Conservation (phyloP, 2,797 vertebrate species). For the Silurus aristotelis region DNA sequence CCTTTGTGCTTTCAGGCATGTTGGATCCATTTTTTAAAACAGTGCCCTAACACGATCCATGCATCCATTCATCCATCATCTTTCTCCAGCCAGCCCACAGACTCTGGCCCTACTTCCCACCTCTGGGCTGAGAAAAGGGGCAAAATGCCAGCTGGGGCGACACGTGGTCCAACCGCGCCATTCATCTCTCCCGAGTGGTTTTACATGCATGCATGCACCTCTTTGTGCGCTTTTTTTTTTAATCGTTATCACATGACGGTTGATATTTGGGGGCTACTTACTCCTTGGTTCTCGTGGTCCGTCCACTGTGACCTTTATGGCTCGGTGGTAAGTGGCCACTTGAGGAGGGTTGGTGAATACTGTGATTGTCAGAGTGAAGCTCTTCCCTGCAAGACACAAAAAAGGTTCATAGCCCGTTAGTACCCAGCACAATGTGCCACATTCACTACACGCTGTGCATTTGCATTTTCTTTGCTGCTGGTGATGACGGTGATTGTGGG, state of each 20-base stretch:
- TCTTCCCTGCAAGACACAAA: conserved; percentile 80
- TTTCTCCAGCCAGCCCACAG: conserved; percentile 21
- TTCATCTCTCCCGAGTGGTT: conserved; percentile 37
- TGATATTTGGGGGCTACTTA: conserved; percentile 55
- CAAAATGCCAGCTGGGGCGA: conserved; percentile 35
- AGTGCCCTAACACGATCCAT: conserved; percentile 58
- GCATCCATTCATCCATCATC: conserved; percentile 56
- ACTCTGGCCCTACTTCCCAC: conserved; percentile 45
- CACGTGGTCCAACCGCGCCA: conserved; percentile 39
- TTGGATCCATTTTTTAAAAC: conserved; percentile 58
- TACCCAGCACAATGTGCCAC: conserved; percentile 56
- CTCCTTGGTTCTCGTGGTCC: conserved; percentile 68
- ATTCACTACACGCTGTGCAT: conserved; percentile 57
- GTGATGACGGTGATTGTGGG: conserved; percentile 56
- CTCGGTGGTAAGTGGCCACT: conserved; percentile 89
- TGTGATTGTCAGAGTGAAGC: conserved; percentile 89
- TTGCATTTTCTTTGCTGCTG: conserved; percentile 58
- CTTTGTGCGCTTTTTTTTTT: conserved; percentile 45
- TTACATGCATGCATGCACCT: conserved; percentile 38
- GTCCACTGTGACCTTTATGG: conserved; percentile 89
- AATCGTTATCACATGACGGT: conserved; percentile 55
- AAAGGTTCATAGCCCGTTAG: conserved; percentile 62
- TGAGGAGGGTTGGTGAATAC: conserved; percentile 89
- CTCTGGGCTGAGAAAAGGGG: conserved; percentile 40
- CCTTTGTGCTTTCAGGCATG: conserved; percentile 57